These are phyloP conservation scores for Battus philenor DNA, from an alignment of 1,140 invertebrate species.

Conservation along the genomic window DNA sequence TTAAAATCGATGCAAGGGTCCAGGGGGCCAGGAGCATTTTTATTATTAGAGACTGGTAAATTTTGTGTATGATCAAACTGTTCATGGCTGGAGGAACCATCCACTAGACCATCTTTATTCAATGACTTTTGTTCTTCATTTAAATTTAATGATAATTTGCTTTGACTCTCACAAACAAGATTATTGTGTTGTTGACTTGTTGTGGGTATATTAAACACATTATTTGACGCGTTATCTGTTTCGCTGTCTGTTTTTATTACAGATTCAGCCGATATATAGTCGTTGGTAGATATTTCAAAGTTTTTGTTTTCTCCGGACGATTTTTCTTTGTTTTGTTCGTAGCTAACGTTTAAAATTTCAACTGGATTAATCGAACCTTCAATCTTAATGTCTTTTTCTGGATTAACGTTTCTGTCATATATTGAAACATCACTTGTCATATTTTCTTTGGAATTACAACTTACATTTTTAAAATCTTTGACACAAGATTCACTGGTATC, in stretches of 20 bases:
- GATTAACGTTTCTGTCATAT: not conserved
- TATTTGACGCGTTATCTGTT: constrained; percentile 48
- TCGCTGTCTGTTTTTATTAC: constrained; percentile 25
- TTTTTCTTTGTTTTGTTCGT: constrained; percentile 44
- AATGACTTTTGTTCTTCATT: too few species aligned
- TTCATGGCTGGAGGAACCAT: too few species aligned
- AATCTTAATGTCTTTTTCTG: not conserved
- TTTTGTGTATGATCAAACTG: too few species aligned
- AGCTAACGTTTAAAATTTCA: constrained; percentile 18
- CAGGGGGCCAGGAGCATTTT: too few species aligned
- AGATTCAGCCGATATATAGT: constrained; percentile 27
- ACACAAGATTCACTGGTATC: not conserved
- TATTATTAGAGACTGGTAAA: too few species aligned
- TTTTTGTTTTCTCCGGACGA: constrained; percentile 37
- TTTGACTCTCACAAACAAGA: too few species aligned
- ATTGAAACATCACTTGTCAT: too few species aligned
- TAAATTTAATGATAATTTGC: too few species aligned
- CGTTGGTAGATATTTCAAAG: constrained; percentile 37
- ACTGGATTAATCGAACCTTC: not conserved
- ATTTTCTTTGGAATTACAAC: too few species aligned
- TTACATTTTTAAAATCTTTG: too few species aligned
- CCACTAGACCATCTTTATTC: too few species aligned
- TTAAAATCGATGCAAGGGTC: constrained; percentile 27
- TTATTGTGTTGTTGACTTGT: too few species aligned
- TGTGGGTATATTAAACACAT: constrained; percentile 34